Evolutionary conservation across 2,113 vertebrate genomes (phyloP).

Genomic region (Polyodon spathula): DNA sequence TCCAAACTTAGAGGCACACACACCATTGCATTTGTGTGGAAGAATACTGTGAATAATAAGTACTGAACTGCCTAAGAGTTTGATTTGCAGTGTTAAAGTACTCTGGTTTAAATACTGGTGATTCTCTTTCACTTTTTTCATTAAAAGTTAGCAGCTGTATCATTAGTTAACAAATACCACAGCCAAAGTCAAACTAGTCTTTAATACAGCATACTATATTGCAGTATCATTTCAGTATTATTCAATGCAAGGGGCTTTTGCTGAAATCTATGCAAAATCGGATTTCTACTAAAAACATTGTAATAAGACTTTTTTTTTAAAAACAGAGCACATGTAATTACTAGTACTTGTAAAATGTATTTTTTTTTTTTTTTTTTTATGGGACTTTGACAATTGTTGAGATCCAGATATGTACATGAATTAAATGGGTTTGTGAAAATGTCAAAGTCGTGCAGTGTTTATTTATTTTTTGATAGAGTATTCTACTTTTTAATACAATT

Average conservation of each 20-base stretch:
- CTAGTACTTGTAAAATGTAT: constrained; percentile 7
- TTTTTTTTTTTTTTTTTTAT: constrained; percentile 26
- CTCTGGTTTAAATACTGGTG: too few species aligned
- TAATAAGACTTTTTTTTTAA: constrained; percentile 18
- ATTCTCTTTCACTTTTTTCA: too few species aligned
- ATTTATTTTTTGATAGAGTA: constrained; percentile 35
- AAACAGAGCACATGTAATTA: not conserved
- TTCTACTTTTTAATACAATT: too few species aligned
- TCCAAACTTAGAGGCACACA: too few species aligned
- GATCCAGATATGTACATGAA: constrained; percentile 25
- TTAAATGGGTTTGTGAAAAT: not conserved
- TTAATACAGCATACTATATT: not conserved
- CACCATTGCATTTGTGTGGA: too few species aligned
- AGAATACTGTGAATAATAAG: too few species aligned
- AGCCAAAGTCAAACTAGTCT: too few species aligned
- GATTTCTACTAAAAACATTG: constrained; percentile 33
- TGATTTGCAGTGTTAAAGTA: too few species aligned
- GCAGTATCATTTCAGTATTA: constrained; percentile 11
- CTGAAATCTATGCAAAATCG: constrained; percentile 51
- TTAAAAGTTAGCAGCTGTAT: too few species aligned
- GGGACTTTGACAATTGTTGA: constrained; percentile 30
- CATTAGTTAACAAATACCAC: too few species aligned
- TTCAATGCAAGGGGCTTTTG: constrained; percentile 43
- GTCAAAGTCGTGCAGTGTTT: constrained; percentile 45
- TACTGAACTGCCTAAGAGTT: too few species aligned